Conservation (phyloP, 2,888 invertebrate species). For the Neoascia interrupta region DNA sequence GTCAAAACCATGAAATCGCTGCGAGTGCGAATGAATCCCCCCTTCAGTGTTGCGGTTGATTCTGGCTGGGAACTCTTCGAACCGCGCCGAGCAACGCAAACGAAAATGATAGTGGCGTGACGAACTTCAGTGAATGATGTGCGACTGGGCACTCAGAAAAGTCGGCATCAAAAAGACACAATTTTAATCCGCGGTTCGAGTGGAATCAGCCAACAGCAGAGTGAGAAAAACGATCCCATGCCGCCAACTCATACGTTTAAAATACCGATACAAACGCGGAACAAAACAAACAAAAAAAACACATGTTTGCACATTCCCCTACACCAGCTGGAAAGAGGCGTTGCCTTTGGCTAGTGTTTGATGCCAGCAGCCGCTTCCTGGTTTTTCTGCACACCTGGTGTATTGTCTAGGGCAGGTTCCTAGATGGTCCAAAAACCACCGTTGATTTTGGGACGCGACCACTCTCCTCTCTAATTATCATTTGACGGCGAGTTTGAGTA, state of each 20-base stretch:
- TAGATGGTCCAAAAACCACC: conserved; percentile 75
- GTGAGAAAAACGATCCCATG: no score
- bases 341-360: conserved; percentile 24
- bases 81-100: no score
- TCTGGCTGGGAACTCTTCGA: conserved; percentile 6
- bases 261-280: no score
- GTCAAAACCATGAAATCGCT: no score
- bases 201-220: neutral
- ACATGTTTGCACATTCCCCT: neutral
- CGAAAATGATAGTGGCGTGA: conserved; percentile 47
- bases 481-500: neutral
- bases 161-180: no score
- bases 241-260: no score
- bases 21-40: neutral
- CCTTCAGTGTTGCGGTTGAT: no score
- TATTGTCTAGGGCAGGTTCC: conserved; percentile 79
- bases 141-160: conserved; percentile 34
- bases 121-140: conserved; percentile 61
- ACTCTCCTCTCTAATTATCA: neutral
- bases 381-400: conserved; percentile 73
- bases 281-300: conserved; percentile 9
- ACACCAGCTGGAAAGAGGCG: conserved; percentile 32
- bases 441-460: conserved; percentile 6
- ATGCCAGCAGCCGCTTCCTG: conserved; percentile 50
- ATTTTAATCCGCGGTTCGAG: no score